A percentile compares a stretch with the other conserved stretches of the same genome.
phyloP scores from a whole-genome alignment of 2,888 invertebrate genomes.

The Blomia tropicalis region DNA sequence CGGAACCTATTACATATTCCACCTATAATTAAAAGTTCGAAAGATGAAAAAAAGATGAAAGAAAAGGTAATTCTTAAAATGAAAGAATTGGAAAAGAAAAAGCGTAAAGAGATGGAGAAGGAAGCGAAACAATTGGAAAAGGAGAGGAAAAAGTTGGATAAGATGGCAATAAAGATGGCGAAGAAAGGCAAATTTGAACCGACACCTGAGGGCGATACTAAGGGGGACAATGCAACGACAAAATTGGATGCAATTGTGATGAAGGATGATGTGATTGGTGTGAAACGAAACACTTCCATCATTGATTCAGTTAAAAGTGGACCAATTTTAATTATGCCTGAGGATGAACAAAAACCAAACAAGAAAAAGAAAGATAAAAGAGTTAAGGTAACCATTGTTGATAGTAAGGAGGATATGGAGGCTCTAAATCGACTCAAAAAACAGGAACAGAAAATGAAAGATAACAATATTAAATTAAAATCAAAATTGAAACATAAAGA shows the following conservation, averaged over 20 bases:
- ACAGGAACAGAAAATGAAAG: neutral
- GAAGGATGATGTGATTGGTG: neutral
- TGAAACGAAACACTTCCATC: neutral
- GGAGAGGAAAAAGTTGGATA: neutral
- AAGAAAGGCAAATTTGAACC: no score
- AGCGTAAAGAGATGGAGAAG: constrained; percentile 6
- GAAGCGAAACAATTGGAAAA: no score
- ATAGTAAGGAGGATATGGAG: no score
- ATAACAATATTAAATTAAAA: neutral
- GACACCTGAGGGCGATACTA: neutral
- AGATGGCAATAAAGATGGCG: neutral
- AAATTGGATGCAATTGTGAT: neutral
- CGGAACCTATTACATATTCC: constrained; percentile 10
- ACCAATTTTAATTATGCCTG: no score
- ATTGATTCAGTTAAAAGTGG: no score
- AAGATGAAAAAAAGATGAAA: neutral
- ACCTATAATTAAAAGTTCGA: neutral
- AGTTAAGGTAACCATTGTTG: no score
- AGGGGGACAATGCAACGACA: neutral
- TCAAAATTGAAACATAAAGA: neutral
- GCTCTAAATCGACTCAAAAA: no score
- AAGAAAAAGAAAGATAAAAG: no score
- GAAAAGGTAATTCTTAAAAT: neutral
- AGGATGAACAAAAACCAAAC: no score
- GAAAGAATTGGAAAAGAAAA: neutral